Percentiles rank a stretch among this genome's conserved stretches.
Evolutionary conservation across 2,888 invertebrate species (phyloP).

Genomic region (Drosophila villosipedis): DNA sequence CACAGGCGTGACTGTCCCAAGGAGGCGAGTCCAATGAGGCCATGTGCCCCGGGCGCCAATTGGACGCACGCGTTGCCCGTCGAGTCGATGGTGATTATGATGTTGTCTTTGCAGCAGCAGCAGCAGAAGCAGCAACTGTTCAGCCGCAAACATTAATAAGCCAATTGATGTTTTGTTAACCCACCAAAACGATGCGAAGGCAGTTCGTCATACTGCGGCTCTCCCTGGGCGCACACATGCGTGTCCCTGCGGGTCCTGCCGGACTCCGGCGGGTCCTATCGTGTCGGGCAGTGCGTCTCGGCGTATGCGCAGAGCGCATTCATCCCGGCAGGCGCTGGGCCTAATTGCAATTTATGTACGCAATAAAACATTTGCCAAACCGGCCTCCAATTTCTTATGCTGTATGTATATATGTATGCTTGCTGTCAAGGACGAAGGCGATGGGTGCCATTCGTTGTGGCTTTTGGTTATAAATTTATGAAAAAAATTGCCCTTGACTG

Average conservation of each 20-base stretch:
- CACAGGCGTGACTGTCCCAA: constrained; percentile 71
- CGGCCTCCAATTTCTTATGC: constrained; percentile 34
- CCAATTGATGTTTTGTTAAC: constrained; percentile 80
- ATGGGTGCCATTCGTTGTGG: constrained; percentile 62
- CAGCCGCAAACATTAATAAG: constrained; percentile 72
- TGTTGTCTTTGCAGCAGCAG: constrained; percentile 40
- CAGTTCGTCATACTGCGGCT: constrained; percentile 65
- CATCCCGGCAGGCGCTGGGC: constrained; percentile 71
- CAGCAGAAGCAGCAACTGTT: constrained; percentile 8
- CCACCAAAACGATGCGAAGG: constrained; percentile 43
- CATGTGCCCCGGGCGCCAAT: constrained; percentile 64
- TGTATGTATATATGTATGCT: neutral
- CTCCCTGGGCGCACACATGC: constrained; percentile 64
- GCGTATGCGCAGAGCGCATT: constrained; percentile 46
- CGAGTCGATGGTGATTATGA: constrained; percentile 34
- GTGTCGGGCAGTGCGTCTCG: constrained; percentile 15
- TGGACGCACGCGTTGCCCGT: constrained; percentile 64
- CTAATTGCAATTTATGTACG: constrained; percentile 81
- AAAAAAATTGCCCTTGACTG: constrained; percentile 59
- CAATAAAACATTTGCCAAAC: constrained; percentile 78
- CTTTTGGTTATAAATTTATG: constrained; percentile 77
- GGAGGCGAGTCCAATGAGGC: constrained; percentile 22
- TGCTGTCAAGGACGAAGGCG: constrained; percentile 37
- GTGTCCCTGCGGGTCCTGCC: constrained; percentile 41
- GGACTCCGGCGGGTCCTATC: constrained; percentile 16